phyloP scores from a whole-genome alignment of 2,113 vertebrate species.

The Anolis carolinensis region DNA sequence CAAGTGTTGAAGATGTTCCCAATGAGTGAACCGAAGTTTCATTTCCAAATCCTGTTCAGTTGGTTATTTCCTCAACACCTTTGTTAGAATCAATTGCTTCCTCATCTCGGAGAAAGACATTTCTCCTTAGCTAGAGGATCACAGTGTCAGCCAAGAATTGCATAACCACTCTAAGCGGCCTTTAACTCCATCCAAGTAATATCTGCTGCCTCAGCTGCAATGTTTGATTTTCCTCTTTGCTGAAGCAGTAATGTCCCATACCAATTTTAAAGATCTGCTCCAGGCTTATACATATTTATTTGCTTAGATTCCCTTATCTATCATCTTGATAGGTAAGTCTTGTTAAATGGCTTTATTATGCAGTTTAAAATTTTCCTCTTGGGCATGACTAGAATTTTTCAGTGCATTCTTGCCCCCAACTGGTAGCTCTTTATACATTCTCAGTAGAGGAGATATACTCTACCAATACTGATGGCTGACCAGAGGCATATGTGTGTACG shows the following conservation, averaged over 20 bases:
- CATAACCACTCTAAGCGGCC: not conserved
- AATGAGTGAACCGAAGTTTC: not conserved
- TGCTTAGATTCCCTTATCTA: not conserved
- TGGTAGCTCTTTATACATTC: not conserved
- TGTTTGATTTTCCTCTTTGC: not conserved
- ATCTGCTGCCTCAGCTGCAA: constrained; percentile 9
- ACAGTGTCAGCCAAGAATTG: not conserved
- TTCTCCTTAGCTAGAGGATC: not conserved
- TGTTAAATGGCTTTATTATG: not conserved
- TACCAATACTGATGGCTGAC: too few species aligned
- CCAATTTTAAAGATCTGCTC: constrained; percentile 11
- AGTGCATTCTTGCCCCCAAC: not conserved
- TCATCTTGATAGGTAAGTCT: not conserved
- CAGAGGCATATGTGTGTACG: not conserved
- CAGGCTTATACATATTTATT: not conserved
- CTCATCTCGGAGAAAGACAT: not conserved
- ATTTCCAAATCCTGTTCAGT: not conserved
- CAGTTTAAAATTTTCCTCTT: not conserved
- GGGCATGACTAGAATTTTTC: not conserved
- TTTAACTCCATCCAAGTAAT: not conserved
- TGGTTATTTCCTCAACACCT: not conserved
- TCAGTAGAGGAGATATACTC: not conserved
- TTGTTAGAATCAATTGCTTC: not conserved
- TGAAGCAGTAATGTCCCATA: constrained; percentile 1
- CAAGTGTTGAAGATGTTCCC: not conserved